phyloP scores from a whole-genome alignment of 2,888 invertebrate species.

The Diogma glabrata region DNA sequence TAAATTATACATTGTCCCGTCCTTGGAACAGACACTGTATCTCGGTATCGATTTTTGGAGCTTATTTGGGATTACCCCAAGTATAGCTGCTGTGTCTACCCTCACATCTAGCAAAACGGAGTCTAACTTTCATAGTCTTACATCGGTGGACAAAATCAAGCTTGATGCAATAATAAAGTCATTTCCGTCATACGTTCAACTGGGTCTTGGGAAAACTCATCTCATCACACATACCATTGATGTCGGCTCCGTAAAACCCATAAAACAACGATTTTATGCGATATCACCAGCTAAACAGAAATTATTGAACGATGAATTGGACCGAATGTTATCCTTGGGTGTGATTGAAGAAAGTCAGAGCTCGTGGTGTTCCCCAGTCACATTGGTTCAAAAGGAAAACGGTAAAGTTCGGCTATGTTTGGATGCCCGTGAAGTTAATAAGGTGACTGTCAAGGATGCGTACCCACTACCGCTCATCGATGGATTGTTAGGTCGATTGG shows the following conservation, averaged over 20 bases:
- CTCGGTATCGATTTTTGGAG: background rate
- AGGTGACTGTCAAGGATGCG: too few relatives aligned
- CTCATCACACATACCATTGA: conserved; percentile 17
- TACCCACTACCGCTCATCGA: too few relatives aligned
- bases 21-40: background rate
- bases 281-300: conserved; percentile 18
- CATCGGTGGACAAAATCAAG: background rate
- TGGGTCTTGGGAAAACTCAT: conserved; percentile 15
- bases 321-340: conserved; percentile 23
- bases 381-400: too few relatives aligned
- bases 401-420: too few relatives aligned
- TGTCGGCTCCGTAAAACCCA: conserved; percentile 15
- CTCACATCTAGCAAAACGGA: background rate
- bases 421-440: too few relatives aligned
- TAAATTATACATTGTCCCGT: background rate
- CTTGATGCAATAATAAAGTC: background rate
- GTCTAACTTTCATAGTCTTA: background rate
- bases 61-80: background rate
- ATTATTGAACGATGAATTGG: conserved; percentile 21
- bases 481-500: too few relatives aligned
- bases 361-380: conserved; percentile 24
- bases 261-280: conserved; percentile 18
- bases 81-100: background rate
- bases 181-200: background rate
- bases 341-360: conserved; percentile 25